Percentiles rank a stretch among this genome's conserved stretches.
Conservation (phyloP, 1,140 invertebrate genomes). For the Pseudomyrmex cubaensis region DNA sequence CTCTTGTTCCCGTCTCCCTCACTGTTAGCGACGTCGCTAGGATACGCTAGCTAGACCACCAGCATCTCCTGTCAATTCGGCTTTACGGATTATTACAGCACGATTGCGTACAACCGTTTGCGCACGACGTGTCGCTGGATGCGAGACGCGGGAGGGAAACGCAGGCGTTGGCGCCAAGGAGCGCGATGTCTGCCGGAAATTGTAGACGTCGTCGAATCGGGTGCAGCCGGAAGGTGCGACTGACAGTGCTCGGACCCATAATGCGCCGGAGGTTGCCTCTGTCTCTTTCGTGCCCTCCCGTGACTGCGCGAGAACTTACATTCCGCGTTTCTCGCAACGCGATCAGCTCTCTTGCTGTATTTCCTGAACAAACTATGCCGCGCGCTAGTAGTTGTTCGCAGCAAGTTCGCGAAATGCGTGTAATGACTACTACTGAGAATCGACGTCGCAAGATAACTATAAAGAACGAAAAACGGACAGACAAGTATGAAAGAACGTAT, state of each 20-base stretch:
- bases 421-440: conserved; percentile 45
- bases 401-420: conserved; percentile 55
- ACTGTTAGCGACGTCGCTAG: conserved; percentile 16
- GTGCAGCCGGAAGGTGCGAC: conserved; percentile 79
- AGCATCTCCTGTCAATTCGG: conserved; percentile 66
- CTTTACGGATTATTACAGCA: conserved; percentile 66
- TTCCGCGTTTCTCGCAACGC: neutral
- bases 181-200: conserved; percentile 78
- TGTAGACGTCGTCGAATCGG: conserved; percentile 80
- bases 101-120: conserved; percentile 70
- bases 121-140: conserved; percentile 59
- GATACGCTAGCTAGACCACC: conserved; percentile 25
- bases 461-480: neutral
- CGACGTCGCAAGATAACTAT: neutral
- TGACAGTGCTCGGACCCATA: conserved; percentile 77
- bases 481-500: neutral
- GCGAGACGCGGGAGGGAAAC: neutral
- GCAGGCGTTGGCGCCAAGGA: conserved; percentile 46
- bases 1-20: neutral
- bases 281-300: conserved; percentile 60
- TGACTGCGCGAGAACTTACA: conserved; percentile 47
- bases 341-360: conserved; percentile 14
- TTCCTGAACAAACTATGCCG: neutral
- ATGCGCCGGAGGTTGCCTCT: conserved; percentile 63
- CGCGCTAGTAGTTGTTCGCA: neutral